Percentiles rank a stretch among this genome's conserved stretches.
phyloP scores from a whole-genome alignment of 2,888 invertebrate genomes.

The Archaeoteleia sp. region DNA sequence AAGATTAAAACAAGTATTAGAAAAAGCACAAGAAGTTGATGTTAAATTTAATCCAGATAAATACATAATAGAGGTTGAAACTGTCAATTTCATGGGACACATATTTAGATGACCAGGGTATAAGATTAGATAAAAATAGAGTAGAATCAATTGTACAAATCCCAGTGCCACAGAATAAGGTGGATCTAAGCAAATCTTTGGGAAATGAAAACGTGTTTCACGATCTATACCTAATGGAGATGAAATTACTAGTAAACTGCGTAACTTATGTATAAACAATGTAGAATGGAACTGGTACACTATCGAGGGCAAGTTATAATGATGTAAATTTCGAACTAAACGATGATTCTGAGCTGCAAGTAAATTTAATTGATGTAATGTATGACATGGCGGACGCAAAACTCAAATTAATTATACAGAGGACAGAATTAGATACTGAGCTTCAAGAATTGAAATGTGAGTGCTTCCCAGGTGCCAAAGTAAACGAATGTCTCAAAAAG shows the following conservation, averaged over 20 bases:
- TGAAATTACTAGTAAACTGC: conserved; percentile 38
- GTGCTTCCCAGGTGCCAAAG: no score
- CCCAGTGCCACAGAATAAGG: conserved; percentile 17
- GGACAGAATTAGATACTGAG: no score
- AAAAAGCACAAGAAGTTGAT: conserved; percentile 23
- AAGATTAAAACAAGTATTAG: conserved; percentile 18
- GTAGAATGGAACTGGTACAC: conserved; percentile 57
- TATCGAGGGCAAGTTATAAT: no score
- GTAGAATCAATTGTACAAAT: conserved; percentile 40
- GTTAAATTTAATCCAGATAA: conserved; percentile 34
- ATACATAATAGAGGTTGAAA: conserved; percentile 10
- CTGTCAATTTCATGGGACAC: conserved; percentile 36
- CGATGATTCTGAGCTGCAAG: no score
- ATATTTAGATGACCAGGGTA: conserved; percentile 28
- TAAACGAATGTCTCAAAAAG: no score
- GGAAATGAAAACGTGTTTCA: conserved; percentile 57
- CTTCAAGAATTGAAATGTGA: no score
- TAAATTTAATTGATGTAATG: no score
- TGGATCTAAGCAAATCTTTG: conserved; percentile 36
- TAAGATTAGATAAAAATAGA: conserved; percentile 36
- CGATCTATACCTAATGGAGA: conserved; percentile 59
- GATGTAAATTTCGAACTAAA: no score
- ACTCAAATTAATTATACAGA: no score
- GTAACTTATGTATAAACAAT: conserved; percentile 55
- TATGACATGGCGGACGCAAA: no score